These are phyloP conservation scores for Varanus komodoensis DNA, from an alignment of 2,113 vertebrate genomes.

Conservation along the genomic window DNA sequence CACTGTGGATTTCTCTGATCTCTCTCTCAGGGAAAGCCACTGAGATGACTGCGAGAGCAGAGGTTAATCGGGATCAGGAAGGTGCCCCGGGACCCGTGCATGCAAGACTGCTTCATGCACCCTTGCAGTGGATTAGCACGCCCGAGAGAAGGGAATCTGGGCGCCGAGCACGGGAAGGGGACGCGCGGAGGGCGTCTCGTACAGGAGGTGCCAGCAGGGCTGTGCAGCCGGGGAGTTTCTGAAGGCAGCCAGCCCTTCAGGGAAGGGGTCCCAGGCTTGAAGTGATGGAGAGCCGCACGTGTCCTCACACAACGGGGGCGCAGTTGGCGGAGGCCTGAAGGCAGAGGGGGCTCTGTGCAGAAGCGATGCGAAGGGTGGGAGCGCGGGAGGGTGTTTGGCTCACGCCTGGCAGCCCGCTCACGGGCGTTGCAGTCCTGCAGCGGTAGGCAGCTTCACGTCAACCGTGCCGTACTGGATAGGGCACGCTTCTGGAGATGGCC, in stretches of 20 bases:
- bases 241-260: neutral
- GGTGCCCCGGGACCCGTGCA: no score
- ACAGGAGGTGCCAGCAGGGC: neutral
- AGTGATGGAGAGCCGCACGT: neutral
- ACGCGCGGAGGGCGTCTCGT: neutral
- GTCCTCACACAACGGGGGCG: neutral
- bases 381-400: accelerated
- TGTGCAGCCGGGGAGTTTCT: neutral
- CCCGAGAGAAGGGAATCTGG: neutral
- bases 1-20: no score
- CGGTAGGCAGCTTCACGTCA: no score
- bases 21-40: no score
- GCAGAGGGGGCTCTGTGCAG: accelerated
- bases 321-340: neutral
- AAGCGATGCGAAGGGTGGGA: neutral
- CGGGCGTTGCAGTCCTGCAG: neutral
- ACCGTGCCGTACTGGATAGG: neutral
- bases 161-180: neutral
- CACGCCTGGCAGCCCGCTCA: accelerated
- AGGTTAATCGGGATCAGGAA: neutral
- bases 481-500: neutral
- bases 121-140: neutral
- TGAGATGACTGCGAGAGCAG: neutral
- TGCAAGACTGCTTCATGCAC: neutral
- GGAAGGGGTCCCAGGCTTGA: neutral